Percentiles rank a stretch among this genome's conserved stretches.
phyloP scores from a whole-genome alignment of 23 tunicate genomes.

The Botrylloides violaceus region DNA sequence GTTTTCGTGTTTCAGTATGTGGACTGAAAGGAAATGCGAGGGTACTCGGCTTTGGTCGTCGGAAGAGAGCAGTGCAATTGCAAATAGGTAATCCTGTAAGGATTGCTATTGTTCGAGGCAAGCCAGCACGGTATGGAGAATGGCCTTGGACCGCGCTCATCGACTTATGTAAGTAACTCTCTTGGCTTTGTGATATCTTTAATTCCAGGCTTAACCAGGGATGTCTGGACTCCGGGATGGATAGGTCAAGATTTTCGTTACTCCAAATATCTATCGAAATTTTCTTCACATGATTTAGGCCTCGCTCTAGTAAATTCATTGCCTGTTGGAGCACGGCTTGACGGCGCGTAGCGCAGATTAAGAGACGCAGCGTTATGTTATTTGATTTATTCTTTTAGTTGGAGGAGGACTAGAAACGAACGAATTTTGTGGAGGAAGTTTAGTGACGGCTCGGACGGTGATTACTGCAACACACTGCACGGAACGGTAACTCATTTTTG shows the following conservation, averaged over 20 bases:
- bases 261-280: too few species aligned
- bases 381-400: background rate
- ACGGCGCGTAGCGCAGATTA: too few species aligned
- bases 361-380: too few species aligned
- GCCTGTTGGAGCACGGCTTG: too few species aligned
- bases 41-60: background rate
- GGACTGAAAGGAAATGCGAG: slow-evolving; percentile 33
- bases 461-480: slow-evolving; percentile 69
- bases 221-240: too few species aligned
- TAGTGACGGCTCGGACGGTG: slow-evolving; percentile 35
- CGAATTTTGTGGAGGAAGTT: slow-evolving; percentile 65
- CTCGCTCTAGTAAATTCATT: too few species aligned
- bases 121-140: slow-evolving; percentile 37
- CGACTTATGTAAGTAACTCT: slow-evolving; percentile 38
- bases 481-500: too few species aligned
- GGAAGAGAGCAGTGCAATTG: background rate
- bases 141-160: slow-evolving; percentile 74
- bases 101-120: slow-evolving; percentile 27
- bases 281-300: too few species aligned
- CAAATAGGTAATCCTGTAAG: too few species aligned
- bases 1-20: slow-evolving; percentile 26
- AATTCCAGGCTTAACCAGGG: too few species aligned
- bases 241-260: too few species aligned
- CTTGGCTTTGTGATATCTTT: too few species aligned
- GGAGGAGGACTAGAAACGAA: slow-evolving; percentile 6